phyloP scores from a whole-genome alignment of 2,113 vertebrate genomes.

The Melierax canorus region DNA sequence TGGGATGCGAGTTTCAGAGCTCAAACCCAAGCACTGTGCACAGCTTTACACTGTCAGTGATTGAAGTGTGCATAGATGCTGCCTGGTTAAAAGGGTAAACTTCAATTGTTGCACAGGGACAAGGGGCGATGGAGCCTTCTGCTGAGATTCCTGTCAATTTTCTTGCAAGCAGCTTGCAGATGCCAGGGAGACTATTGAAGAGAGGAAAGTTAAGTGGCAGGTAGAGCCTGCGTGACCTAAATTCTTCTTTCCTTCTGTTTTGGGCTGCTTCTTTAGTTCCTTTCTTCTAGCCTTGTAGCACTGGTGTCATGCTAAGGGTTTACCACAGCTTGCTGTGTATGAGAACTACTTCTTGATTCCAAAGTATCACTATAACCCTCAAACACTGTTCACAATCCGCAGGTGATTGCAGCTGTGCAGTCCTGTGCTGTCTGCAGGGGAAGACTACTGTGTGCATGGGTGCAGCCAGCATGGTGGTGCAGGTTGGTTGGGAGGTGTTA shows the following conservation, averaged over 20 bases:
- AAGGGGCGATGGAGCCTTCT: neutral
- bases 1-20: neutral
- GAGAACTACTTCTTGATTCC: neutral
- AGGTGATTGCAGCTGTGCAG: neutral
- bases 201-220: neutral
- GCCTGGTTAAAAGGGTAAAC: neutral
- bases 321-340: neutral
- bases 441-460: neutral
- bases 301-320: neutral
- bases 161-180: neutral
- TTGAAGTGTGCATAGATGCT: neutral
- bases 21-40: neutral
- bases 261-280: neutral
- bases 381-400: neutral
- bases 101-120: neutral
- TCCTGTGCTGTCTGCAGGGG: neutral
- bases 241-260: neutral
- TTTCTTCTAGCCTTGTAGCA: neutral
- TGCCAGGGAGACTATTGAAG: neutral
- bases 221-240: neutral
- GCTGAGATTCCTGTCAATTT: neutral
- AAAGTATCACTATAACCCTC: neutral
- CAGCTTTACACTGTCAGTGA: neutral
- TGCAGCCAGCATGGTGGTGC: neutral
- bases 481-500: neutral